Base-by-base conservation (phyloP, 1,140 invertebrate species). In the Macrosteles quadrilineatus region DNA sequence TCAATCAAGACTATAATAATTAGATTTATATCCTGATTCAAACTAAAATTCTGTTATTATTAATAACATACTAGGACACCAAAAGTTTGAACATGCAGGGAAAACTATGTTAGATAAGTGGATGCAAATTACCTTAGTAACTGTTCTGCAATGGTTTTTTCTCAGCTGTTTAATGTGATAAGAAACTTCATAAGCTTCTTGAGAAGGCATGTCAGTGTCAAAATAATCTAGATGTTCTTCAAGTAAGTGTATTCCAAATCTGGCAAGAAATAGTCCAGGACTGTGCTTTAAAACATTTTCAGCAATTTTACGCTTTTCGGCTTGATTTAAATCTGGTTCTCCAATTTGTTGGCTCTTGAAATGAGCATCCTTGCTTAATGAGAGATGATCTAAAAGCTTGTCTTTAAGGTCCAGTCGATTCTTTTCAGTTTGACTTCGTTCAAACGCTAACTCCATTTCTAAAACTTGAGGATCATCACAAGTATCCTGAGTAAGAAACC, bases 211-310 rank as follows among this genome's bases (percentile, higher is more conserved):
- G n/a, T 74, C 32, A 4, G 32, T 63, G 69, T 76, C 64, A 75
- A 95, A 94, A 77, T 87, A 91, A 29, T 80, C 72, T 1, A 94
- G 77, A 77, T 95, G 89, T 63, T 88, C 81, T 64, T 82, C 75
- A 67, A 82, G 81, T n/a, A 96, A 78, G 78, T 86, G 87, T 74
- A 87, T 86, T 14, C 93, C 91, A 81, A 94, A 96, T 73, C 89
- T 87, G 11, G 85, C 80, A 1, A 96, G 78, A 80, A 96, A 97
- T 31, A 83, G 81, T 17, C 81, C 81, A 9, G 86, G 85, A 75
- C 86, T 92, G 74, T 86, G 85, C 29, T 84, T 77, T 31, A 91
- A 87, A n/a, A 91, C 72, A 53, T 89, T 81, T 63, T 76, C 74
- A 0, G 91, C 91, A 68, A 93, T 90, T 72, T 82, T 75, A 75